A percentile compares a stretch with the other conserved stretches of the same genome.
These are phyloP conservation scores for Caracal caracal DNA, from an alignment of 2,113 vertebrate genomes.

Conservation along the genomic window DNA sequence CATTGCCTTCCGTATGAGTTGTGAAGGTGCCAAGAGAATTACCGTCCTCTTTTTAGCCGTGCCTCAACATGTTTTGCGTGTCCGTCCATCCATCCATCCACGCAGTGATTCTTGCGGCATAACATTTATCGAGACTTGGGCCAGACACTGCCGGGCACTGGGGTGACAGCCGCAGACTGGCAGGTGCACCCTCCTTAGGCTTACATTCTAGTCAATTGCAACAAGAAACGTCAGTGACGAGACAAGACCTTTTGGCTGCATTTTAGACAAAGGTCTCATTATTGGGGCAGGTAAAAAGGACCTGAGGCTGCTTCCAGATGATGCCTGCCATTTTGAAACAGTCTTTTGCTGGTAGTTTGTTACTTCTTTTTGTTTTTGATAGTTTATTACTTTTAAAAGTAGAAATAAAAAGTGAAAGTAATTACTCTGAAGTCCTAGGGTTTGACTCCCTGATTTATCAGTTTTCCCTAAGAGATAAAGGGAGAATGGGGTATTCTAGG, in stretches of 20 bases:
- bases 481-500: not conserved
- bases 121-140: not conserved
- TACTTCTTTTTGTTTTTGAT: not conserved
- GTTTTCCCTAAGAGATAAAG: not conserved
- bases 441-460: not conserved
- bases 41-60: not conserved
- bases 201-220: not conserved
- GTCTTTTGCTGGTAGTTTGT: not conserved
- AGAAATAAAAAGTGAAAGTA: conserved; percentile 27
- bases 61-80: not conserved
- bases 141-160: not conserved
- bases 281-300: not conserved
- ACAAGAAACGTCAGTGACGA: not conserved
- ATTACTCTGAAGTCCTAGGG: not conserved
- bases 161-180: not conserved
- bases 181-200: not conserved
- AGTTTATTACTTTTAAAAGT: not conserved
- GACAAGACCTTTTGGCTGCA: not conserved
- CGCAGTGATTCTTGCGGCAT: not conserved
- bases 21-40: not conserved
- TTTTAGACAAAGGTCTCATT: not conserved
- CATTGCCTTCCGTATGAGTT: not conserved
- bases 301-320: not conserved
- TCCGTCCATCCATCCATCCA: not conserved
- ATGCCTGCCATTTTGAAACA: not conserved